A percentile compares a stretch with the other conserved stretches of the same genome.
Conservation (phyloP, 2,797 vertebrate genomes). For the Sebastes paucispinis region DNA sequence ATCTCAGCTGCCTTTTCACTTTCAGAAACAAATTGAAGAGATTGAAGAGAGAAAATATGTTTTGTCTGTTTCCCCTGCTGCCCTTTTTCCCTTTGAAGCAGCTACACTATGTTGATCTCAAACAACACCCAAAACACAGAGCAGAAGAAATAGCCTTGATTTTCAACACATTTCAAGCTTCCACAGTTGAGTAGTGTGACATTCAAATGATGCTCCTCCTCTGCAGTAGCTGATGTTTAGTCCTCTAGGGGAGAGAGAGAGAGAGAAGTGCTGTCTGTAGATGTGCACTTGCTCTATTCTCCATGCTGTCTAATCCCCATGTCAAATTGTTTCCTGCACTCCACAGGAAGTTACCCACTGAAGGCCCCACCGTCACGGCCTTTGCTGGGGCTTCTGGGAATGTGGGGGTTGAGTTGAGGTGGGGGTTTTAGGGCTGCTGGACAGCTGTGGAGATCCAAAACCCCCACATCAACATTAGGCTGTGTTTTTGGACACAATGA, state of each 20-base stretch:
- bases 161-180: slow-evolving; percentile 11
- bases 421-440: slow-evolving; percentile 48
- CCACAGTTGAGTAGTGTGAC: not conserved
- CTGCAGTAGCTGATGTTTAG: slow-evolving; percentile 21
- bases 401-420: slow-evolving; percentile 34
- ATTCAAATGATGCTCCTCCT: not conserved
- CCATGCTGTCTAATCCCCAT: slow-evolving; percentile 80
- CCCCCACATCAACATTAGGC: slow-evolving; percentile 52
- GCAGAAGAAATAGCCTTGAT: not conserved
- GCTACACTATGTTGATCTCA: not conserved
- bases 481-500: slow-evolving; percentile 42
- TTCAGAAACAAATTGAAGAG: slow-evolving; percentile 7
- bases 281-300: slow-evolving; percentile 62
- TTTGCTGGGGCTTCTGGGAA: slow-evolving; percentile 78
- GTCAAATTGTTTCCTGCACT: slow-evolving; percentile 84
- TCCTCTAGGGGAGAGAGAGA: not conserved
- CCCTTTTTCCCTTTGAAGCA: not conserved
- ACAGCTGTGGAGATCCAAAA: slow-evolving; percentile 75
- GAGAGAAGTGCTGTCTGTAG: slow-evolving; percentile 35
- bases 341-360: slow-evolving; percentile 77
- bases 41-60: not conserved
- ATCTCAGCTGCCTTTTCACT: slow-evolving; percentile 20
- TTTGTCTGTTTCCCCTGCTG: not conserved
- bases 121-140: not conserved
- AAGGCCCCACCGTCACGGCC: slow-evolving; percentile 70